A percentile compares a stretch with the other conserved stretches of the same genome.
Evolutionary conservation across 2,797 vertebrate genomes (phyloP).

Genomic region (Pitangus sulphuratus): DNA sequence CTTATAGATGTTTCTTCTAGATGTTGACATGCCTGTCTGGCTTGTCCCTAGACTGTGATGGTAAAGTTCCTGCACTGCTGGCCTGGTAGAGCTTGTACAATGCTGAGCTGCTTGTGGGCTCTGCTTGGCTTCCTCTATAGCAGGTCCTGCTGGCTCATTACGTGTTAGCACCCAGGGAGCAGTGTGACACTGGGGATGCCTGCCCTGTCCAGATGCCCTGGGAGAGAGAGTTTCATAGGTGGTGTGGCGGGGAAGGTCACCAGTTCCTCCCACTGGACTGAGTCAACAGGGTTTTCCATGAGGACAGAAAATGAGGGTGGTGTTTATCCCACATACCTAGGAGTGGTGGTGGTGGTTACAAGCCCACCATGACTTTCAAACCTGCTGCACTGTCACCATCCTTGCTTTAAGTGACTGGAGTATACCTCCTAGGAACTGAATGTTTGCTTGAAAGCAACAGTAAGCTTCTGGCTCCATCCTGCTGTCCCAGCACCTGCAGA

Average conservation of each 20-base stretch:
- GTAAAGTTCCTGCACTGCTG: neutral
- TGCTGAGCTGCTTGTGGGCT: neutral
- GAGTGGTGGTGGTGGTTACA: neutral
- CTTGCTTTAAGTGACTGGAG: neutral
- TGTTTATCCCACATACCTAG: neutral
- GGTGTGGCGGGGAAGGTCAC: neutral
- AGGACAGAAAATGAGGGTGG: neutral
- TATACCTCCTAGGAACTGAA: neutral
- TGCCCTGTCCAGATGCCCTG: neutral
- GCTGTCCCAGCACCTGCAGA: neutral
- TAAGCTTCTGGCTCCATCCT: neutral
- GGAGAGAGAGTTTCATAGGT: neutral
- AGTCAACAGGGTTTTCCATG: fast-evolving
- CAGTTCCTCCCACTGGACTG: neutral
- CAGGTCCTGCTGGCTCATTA: neutral
- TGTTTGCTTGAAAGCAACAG: neutral
- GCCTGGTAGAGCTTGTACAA: neutral
- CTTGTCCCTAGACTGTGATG: neutral
- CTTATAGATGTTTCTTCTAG: neutral
- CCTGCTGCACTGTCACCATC: neutral
- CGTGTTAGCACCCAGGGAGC: neutral
- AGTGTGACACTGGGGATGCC: no score
- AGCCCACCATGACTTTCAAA: neutral
- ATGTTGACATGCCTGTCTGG: neutral
- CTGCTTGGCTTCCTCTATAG: neutral